Conservation (phyloP, 1,140 invertebrate species). For the Zophobas morio region DNA sequence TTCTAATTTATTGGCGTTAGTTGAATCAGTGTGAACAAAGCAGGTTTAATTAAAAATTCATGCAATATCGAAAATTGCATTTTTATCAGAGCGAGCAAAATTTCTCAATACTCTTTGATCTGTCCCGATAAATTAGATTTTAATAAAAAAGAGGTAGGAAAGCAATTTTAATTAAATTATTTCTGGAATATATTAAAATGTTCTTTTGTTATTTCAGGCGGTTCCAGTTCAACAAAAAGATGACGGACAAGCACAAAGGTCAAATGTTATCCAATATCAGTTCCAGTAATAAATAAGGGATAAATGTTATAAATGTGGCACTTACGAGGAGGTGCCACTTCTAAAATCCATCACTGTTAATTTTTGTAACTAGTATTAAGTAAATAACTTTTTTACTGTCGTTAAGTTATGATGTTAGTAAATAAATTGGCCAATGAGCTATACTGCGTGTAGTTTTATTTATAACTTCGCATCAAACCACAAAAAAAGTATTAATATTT, state of each 20-base stretch:
- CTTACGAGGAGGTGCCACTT: neutral
- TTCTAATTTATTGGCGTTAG: too few species aligned
- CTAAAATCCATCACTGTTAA: neutral
- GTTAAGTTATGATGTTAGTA: too few species aligned
- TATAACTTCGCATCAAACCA: too few species aligned
- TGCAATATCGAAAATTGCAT: neutral
- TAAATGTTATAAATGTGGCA: constrained; percentile 8
- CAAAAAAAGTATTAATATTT: too few species aligned
- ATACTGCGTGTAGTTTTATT: too few species aligned
- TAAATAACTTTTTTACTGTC: too few species aligned
- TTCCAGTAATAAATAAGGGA: neutral
- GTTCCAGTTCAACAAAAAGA: constrained; percentile 18
- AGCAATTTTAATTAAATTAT: constrained; percentile 29
- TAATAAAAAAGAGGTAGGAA: constrained; percentile 23
- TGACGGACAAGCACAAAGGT: constrained; percentile 12
- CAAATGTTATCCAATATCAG: constrained; percentile 31
- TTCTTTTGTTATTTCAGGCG: constrained; percentile 18
- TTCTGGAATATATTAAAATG: constrained; percentile 7
- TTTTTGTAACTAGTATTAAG: too few species aligned
- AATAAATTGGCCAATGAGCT: too few species aligned
- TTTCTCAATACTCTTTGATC: constrained; percentile 32
- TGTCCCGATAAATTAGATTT: constrained; percentile 19
- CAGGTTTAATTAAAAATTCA: constrained; percentile 6
- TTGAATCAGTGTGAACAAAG: neutral
- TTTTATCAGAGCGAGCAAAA: constrained; percentile 2